phyloP scores from a whole-genome alignment of 2,797 vertebrate species.

The Trachurus trachurus region DNA sequence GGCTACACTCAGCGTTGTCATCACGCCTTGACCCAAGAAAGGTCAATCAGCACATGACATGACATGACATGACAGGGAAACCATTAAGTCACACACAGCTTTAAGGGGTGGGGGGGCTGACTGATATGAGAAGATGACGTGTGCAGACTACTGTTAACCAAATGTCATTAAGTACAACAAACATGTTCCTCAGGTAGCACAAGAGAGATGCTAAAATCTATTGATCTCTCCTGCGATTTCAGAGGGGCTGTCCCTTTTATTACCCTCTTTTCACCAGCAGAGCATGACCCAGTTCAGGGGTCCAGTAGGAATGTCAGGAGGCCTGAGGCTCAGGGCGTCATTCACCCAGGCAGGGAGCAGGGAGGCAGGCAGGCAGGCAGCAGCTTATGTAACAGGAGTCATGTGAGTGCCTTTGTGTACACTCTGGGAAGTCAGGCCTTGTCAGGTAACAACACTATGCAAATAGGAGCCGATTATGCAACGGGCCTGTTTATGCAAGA shows the following conservation, averaged over 20 bases:
- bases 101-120: no score
- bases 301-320: slow-evolving; percentile 66
- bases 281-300: slow-evolving; percentile 67
- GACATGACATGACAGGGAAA: slow-evolving; percentile 12
- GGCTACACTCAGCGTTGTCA: background rate
- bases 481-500: slow-evolving; percentile 74
- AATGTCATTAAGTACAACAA: no score
- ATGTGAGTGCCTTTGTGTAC: slow-evolving; percentile 78
- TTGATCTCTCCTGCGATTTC: slow-evolving; percentile 20
- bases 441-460: slow-evolving; percentile 78
- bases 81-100: slow-evolving; percentile 11
- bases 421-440: slow-evolving; percentile 69
- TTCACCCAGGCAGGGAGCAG: slow-evolving; percentile 40
- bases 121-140: no score
- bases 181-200: slow-evolving; percentile 23
- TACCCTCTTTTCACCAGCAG: slow-evolving; percentile 55
- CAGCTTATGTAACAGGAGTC: slow-evolving; percentile 82
- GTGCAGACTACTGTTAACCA: no score
- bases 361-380: slow-evolving; percentile 11
- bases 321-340: slow-evolving; percentile 50
- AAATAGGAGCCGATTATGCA: slow-evolving; percentile 81
- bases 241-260: slow-evolving; percentile 27
- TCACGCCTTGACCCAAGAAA: slow-evolving; percentile 3
- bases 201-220: slow-evolving; percentile 18
- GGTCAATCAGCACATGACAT: slow-evolving; percentile 18